phyloP scores from a whole-genome alignment of 2,888 invertebrate genomes.

The Drosophila buzzatii region DNA sequence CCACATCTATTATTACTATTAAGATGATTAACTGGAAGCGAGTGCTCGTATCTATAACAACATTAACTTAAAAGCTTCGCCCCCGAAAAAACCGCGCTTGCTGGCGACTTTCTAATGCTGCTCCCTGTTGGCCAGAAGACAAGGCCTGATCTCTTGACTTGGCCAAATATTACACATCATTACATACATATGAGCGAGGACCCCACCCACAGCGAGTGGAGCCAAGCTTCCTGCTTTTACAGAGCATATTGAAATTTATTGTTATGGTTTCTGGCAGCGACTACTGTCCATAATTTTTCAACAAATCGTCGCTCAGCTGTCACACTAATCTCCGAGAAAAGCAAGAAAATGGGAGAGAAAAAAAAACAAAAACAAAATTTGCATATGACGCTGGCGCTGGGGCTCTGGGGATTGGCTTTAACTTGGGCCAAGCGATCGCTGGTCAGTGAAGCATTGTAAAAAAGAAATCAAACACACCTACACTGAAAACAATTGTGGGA shows the following conservation, averaged over 20 bases:
- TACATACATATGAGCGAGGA: conserved; percentile 43
- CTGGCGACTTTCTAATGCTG: conserved; percentile 68
- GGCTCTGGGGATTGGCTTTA: conserved; percentile 19
- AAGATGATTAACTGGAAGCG: conserved; percentile 8
- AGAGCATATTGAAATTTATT: conserved; percentile 70
- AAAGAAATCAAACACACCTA: conserved; percentile 66
- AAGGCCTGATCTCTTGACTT: conserved; percentile 28
- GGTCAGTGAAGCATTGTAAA: conserved; percentile 75
- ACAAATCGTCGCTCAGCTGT: conserved; percentile 81
- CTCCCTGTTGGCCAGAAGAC: conserved; percentile 41
- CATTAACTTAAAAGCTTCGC: conserved; percentile 50
- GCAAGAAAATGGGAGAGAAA: conserved; percentile 10
- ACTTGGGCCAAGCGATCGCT: conserved; percentile 38
- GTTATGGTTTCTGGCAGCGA: conserved; percentile 75
- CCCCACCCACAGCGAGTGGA: conserved; percentile 24
- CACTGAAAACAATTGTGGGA: conserved; percentile 70
- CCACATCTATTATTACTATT: conserved; percentile 34
- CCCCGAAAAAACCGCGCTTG: background rate
- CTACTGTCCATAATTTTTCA: conserved; percentile 81
- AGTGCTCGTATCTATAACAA: conserved; percentile 35
- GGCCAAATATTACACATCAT: conserved; percentile 70
- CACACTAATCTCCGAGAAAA: conserved; percentile 70
- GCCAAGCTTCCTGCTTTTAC: conserved; percentile 59
- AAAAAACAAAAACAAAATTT: conserved; percentile 43
- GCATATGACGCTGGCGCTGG: conserved; percentile 67